Conservation (phyloP, 2,797 vertebrate species). For the Phoxinus dragarum region DNA sequence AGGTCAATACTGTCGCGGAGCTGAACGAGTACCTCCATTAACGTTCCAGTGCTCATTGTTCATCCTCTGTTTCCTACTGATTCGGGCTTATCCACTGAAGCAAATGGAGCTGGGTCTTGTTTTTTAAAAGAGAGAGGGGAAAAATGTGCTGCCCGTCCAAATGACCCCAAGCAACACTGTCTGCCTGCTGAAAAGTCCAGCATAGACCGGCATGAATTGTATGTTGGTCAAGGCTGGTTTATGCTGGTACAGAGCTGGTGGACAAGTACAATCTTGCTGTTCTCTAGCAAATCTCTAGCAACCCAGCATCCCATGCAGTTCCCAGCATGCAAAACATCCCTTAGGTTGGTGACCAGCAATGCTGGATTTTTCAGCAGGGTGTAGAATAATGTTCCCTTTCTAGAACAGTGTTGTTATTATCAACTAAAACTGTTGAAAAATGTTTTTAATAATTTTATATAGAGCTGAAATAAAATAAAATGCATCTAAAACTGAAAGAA, state of each 20-base stretch:
- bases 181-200: background rate
- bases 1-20: slow-evolving; percentile 51
- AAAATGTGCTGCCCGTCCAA: background rate
- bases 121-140: slow-evolving; percentile 18
- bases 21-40: slow-evolving; percentile 40
- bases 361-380: background rate
- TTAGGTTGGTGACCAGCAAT: background rate
- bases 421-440: background rate
- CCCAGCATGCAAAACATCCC: background rate
- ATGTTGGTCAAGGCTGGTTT: background rate
- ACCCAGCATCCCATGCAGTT: background rate
- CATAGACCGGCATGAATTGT: background rate
- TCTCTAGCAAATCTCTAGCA: background rate
- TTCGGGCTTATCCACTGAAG: slow-evolving; percentile 27
- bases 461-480: background rate
- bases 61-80: slow-evolving; percentile 32
- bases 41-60: slow-evolving; percentile 22
- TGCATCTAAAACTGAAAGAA: background rate
- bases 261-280: background rate
- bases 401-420: slow-evolving; percentile 16
- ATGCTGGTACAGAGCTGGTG: background rate
- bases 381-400: slow-evolving; percentile 36
- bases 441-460: background rate
- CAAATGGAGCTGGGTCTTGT: slow-evolving; percentile 36
- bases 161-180: slow-evolving; percentile 11